Evolutionary conservation across 2,113 vertebrate species (phyloP), one percentile per base, ranked within the genome.

Genomic region (Macquaria australasica): DNA sequence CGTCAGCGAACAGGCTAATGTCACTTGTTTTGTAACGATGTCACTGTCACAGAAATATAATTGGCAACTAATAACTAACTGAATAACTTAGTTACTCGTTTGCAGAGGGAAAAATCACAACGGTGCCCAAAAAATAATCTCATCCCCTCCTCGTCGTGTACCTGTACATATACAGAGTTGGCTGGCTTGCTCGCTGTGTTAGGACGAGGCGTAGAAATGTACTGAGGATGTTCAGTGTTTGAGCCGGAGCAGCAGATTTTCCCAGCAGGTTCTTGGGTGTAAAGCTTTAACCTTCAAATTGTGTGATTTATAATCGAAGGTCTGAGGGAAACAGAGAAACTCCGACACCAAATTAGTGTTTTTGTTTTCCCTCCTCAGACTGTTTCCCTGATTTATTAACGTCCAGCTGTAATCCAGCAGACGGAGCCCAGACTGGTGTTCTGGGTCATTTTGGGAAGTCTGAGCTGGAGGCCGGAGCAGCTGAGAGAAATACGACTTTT

Each of bases 401-500:
- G 23, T 83, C 28, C 81, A 73, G 73, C 77, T 77, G 66, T 39
- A 7, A 5, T 41, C 58, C 77, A 48, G 67, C 10, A 11, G 76
- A 55, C 51, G 1, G 8, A 77, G 51, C 16, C 55, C 60, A n/a
- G 31, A 25, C 48, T 43, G 74, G 73, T 50, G 73, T 73, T 81
- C 1, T 41, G 86, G 77, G 73, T 81, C 12, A 77, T 77, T 81
- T 63, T 81, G 64, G 43, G 66, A 50, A 63, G 77, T 60, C 43
- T 23, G 59, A 69, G 77, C 71, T 69, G 78, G 69, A 72, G 68
- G 48, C 18, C 62, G 4, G 63, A 84, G 77, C 82, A 63, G 89
- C 73, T 80, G 90, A 92, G 55, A 90, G 87, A 91, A 91, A 89
- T 91, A 90, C 7, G 79, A 75, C 76, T 34, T 73, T 59, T 21